Percentiles rank a stretch among this genome's conserved stretches.
Evolutionary conservation across 2,888 invertebrate genomes (phyloP).

Genomic region (Heteropelma amictum): DNA sequence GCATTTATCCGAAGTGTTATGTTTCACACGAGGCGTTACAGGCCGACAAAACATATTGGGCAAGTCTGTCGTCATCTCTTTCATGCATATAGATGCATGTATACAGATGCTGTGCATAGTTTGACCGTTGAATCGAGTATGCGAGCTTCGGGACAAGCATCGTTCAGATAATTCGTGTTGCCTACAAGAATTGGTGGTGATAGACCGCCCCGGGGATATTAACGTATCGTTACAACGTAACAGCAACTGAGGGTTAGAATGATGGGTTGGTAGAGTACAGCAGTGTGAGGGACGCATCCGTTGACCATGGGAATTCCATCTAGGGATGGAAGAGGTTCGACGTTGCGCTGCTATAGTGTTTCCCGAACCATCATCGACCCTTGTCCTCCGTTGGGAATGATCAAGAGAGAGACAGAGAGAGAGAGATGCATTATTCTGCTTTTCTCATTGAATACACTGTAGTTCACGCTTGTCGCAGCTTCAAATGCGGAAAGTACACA

Average conservation of each 20-base stretch:
- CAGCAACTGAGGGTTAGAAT: slow-evolving; percentile 31
- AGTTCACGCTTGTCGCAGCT: slow-evolving; percentile 63
- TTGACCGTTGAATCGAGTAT: slow-evolving; percentile 8
- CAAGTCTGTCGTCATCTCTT: background rate
- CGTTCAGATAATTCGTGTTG: slow-evolving; percentile 22
- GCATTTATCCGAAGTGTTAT: too few species aligned
- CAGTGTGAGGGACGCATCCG: slow-evolving; percentile 22
- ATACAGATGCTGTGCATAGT: background rate
- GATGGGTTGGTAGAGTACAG: slow-evolving; percentile 30
- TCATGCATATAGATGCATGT: background rate
- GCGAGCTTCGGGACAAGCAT: slow-evolving; percentile 10
- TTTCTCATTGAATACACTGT: slow-evolving; percentile 35
- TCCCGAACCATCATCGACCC: background rate
- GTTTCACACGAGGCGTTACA: too few species aligned
- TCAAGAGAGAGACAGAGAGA: slow-evolving; percentile 33
- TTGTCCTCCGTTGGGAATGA: slow-evolving; percentile 5
- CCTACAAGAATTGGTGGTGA: slow-evolving; percentile 58
- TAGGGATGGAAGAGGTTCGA: background rate
- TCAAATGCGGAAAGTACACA: slow-evolving; percentile 59
- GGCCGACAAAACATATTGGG: too few species aligned
- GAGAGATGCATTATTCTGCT: slow-evolving; percentile 46
- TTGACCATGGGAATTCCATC: slow-evolving; percentile 2
- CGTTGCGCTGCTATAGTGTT: background rate
- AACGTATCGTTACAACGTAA: slow-evolving; percentile 70
- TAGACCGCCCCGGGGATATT: slow-evolving; percentile 71